Percentiles rank a stretch among this genome's conserved stretches.
Evolutionary conservation across 2,888 invertebrate species (phyloP).

Genomic region (Augiades crinisus): DNA sequence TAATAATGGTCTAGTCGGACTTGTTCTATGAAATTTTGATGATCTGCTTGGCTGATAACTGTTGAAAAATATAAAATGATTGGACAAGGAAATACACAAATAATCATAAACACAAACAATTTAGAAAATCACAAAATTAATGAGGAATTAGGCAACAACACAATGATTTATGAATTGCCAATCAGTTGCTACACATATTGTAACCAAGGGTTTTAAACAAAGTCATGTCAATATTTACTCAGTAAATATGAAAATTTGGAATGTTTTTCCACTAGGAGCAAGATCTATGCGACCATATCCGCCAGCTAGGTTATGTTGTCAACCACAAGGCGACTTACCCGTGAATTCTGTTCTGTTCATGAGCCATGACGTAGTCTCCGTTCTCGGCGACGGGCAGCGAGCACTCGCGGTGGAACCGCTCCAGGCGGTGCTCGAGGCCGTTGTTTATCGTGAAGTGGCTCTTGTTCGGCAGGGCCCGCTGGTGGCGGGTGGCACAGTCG

Average conservation of each 20-base stretch:
- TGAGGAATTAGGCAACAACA: not conserved
- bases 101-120: not conserved
- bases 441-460: conserved; percentile 66
- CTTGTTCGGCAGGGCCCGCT: conserved; percentile 57
- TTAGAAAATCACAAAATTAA: not conserved
- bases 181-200: too few relatives aligned
- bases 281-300: not conserved
- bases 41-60: conserved; percentile 64
- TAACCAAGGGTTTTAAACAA: too few relatives aligned
- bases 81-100: not conserved
- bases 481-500: conserved; percentile 51
- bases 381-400: conserved; percentile 61
- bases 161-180: not conserved
- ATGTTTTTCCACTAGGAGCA: too few relatives aligned
- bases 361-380: conserved; percentile 73
- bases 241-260: too few relatives aligned
- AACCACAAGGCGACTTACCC: conserved; percentile 47
- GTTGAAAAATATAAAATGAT: conserved; percentile 24
- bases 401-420: conserved; percentile 64
- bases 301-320: conserved; percentile 33
- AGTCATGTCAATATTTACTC: too few relatives aligned
- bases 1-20: conserved; percentile 60
- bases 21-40: conserved; percentile 59
- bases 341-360: conserved; percentile 55
- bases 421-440: conserved; percentile 44